A percentile compares a stretch with the other conserved stretches of the same genome.
phyloP scores from a whole-genome alignment of 2,888 invertebrate genomes.

The Hypolimnas misippus region DNA sequence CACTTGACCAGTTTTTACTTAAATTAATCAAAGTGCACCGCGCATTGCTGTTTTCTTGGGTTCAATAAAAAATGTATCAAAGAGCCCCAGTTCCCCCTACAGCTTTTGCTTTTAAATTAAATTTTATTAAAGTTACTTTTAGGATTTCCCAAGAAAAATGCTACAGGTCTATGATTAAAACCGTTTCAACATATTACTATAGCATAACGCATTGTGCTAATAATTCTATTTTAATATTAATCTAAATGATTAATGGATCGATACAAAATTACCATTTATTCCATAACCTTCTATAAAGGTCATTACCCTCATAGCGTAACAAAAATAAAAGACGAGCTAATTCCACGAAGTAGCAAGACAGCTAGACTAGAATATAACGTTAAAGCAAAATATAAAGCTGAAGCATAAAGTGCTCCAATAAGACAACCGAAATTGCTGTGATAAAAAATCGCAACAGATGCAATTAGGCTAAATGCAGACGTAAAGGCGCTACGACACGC shows the following conservation, averaged over 20 bases:
- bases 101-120: too few species aligned
- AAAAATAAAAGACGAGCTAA: background rate
- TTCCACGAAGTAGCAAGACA: background rate
- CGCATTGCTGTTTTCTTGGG: too few species aligned
- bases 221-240: background rate
- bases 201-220: too few species aligned
- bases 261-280: background rate
- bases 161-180: background rate
- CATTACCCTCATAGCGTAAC: background rate
- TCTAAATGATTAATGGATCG: background rate
- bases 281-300: conserved; percentile 1
- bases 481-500: conserved; percentile 42
- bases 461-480: conserved; percentile 44
- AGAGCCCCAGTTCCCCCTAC: too few species aligned
- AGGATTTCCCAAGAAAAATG: background rate
- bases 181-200: background rate
- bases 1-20: too few species aligned
- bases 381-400: background rate
- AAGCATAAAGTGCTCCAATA: conserved; percentile 14
- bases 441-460: conserved; percentile 43
- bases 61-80: too few species aligned
- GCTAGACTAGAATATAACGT: background rate
- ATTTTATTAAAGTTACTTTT: too few species aligned
- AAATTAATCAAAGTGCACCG: too few species aligned
- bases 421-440: conserved; percentile 25